Conservation (phyloP, 2,113 vertebrate species). For the Nematolebias whitei region DNA sequence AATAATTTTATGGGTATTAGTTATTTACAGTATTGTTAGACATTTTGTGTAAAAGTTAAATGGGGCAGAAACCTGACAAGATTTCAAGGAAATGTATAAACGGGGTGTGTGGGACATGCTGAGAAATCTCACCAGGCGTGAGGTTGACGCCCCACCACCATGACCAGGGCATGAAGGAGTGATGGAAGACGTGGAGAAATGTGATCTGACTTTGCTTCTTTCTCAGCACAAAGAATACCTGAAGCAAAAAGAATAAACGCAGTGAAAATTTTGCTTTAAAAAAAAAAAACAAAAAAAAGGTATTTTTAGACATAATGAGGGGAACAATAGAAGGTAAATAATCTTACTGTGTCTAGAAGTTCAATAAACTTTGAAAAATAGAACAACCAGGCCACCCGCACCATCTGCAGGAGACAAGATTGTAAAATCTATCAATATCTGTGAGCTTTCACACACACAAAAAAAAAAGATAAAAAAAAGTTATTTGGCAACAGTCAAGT, state of each 20-base stretch:
- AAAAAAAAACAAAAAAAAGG: background rate
- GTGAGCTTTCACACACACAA: background rate
- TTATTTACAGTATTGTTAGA: too few relatives aligned
- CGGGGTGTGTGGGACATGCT: background rate
- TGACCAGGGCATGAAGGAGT: constrained; percentile 95
- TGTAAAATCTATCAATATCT: background rate
- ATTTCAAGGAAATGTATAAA: background rate
- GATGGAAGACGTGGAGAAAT: constrained; percentile 96
- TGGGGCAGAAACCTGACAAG: background rate
- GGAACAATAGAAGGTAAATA: background rate
- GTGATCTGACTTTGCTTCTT: constrained; percentile 97
- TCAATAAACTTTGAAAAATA: constrained; percentile 94
- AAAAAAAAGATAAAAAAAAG: too few relatives aligned
- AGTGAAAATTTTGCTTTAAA: background rate
- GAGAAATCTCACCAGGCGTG: constrained; percentile 86
- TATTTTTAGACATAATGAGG: background rate
- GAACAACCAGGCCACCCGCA: constrained; percentile 90
- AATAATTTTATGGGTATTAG: too few relatives aligned
- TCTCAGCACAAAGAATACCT: constrained; percentile 95
- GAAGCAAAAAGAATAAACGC: constrained; percentile 5
- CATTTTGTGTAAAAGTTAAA: too few relatives aligned
- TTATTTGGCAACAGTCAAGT: too few relatives aligned
- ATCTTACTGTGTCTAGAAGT: constrained; percentile 93
- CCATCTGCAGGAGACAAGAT: constrained; percentile 81
- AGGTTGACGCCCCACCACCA: constrained; percentile 97